These are phyloP conservation scores for Augochlorella aurata DNA, from an alignment of 2,888 invertebrate genomes.

Conservation along the genomic window DNA sequence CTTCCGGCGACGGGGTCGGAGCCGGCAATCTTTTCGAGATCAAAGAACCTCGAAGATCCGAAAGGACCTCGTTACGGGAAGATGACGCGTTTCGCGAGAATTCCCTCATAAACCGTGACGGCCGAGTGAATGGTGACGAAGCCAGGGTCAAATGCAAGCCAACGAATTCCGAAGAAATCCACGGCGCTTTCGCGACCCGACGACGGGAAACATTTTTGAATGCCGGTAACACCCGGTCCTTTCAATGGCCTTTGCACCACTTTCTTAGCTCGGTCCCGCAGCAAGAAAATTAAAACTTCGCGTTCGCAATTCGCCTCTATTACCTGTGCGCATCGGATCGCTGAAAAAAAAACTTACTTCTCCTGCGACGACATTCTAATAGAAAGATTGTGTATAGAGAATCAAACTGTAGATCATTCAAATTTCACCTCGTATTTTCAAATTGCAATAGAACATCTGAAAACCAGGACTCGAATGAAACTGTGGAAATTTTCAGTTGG, in stretches of 20 bases:
- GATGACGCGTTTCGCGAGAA: conserved; percentile 32
- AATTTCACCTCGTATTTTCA: too few species aligned
- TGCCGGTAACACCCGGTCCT: neutral
- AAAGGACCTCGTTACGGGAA: conserved; percentile 46
- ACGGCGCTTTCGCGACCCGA: conserved; percentile 3
- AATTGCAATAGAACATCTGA: too few species aligned
- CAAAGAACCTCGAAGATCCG: conserved; percentile 45
- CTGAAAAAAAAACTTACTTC: neutral
- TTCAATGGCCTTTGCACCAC: neutral
- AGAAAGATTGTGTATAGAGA: too few species aligned
- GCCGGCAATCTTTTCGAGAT: conserved; percentile 45
- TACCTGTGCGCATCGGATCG: neutral
- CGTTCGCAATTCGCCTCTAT: neutral
- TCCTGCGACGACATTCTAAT: too few species aligned
- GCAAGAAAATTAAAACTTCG: neutral
- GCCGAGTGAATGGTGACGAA: neutral
- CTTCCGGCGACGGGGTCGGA: neutral
- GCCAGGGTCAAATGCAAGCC: conserved; percentile 31
- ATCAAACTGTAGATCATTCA: too few species aligned
- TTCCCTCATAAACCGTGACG: conserved; percentile 43
- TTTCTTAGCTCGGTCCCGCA: neutral
- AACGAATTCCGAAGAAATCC: conserved; percentile 19
- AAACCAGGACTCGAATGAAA: too few species aligned
- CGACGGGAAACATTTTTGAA: conserved; percentile 33
- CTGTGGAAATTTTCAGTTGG: too few species aligned